These are phyloP conservation scores for Cynopterus brachyotis DNA, from an alignment of 2,113 vertebrate genomes.

Conservation along the genomic window DNA sequence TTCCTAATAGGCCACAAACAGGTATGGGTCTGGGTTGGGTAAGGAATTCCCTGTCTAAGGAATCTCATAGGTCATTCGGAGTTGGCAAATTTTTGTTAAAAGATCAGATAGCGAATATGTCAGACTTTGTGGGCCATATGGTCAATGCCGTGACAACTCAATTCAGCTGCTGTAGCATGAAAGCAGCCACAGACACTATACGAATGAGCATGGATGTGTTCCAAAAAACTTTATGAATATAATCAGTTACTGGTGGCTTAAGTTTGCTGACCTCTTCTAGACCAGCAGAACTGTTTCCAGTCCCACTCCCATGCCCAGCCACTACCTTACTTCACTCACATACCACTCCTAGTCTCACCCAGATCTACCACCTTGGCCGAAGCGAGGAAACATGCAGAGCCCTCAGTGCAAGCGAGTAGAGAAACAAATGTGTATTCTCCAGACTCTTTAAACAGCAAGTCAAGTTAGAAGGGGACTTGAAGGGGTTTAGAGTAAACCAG, in stretches of 20 bases:
- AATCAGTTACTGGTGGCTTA: not conserved
- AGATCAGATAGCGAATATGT: not conserved
- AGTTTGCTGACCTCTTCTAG: not conserved
- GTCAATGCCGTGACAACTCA: not conserved
- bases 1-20: too few relatives aligned
- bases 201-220: not conserved
- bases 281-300: not conserved
- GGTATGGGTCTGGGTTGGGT: too few relatives aligned
- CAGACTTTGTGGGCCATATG: not conserved
- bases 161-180: not conserved
- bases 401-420: not conserved
- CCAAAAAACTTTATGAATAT: not conserved
- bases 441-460: not conserved
- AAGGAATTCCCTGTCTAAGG: not conserved
- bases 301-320: not conserved
- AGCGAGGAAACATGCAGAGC: not conserved
- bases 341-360: accelerated
- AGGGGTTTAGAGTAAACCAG: not conserved
- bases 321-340: not conserved
- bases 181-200: not conserved
- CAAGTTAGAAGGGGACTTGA: not conserved
- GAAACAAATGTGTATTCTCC: not conserved
- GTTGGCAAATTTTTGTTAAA: not conserved
- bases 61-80: not conserved
- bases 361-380: not conserved